These are phyloP conservation scores for Pangasianodon hypophthalmus DNA, from an alignment of 2,113 vertebrate genomes.

Conservation along the genomic window DNA sequence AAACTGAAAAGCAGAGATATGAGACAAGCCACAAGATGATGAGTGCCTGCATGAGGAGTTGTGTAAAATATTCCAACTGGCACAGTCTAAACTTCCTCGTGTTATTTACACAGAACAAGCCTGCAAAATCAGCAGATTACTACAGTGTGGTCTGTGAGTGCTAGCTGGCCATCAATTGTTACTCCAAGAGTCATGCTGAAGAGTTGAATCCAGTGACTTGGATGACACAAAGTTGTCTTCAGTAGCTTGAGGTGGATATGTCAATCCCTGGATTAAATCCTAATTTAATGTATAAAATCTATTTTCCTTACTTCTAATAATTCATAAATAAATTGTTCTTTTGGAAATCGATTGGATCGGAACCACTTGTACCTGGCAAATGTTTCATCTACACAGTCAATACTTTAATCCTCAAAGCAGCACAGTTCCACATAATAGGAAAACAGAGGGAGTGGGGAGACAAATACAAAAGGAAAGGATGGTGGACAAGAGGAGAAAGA, in stretches of 20 bases:
- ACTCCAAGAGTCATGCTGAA: not conserved
- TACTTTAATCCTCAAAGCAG: not conserved
- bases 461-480: not conserved
- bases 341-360: not conserved
- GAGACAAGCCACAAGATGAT: not conserved
- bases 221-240: not conserved
- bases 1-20: not conserved
- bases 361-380: not conserved
- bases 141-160: not conserved
- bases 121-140: not conserved
- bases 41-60: not conserved
- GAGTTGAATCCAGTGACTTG: not conserved
- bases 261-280: not conserved
- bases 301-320: not conserved
- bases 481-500: not conserved
- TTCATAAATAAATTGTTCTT: not conserved
- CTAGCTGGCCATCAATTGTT: not conserved
- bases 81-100: not conserved
- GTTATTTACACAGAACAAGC: not conserved
- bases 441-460: not conserved
- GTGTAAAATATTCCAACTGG: not conserved
- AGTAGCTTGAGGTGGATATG: not conserved
- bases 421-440: not conserved
- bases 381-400: constrained; percentile 6
- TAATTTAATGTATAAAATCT: not conserved